Base-by-base conservation (phyloP, 2,113 vertebrate species). In the Gymnocephalus cernua region DNA sequence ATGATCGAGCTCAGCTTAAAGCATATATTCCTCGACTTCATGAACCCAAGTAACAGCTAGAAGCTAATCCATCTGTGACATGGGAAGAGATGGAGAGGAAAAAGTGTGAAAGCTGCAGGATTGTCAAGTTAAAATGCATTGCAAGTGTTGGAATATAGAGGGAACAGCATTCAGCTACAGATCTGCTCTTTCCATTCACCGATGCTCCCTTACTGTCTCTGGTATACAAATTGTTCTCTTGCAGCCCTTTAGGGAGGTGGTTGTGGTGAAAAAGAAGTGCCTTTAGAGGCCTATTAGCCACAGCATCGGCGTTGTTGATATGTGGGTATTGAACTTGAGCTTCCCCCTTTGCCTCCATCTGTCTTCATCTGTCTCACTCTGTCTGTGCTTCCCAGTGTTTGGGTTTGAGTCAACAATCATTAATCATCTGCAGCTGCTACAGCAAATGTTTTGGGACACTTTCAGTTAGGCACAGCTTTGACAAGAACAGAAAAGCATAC, bases 231-330 rank as follows among this genome's bases (percentile, higher is more conserved):
- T 58, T 80, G 75, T 63, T 54, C 70, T 74, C 74, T n/a, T 82
- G 87, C 72, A 81, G 27, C 32, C 81, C 86, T 82, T 74, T 35
- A 67, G 75, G 75, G 87, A 91, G 53, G 69, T n/a, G 35, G 79
- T 64, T 83, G 84, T 57, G 74, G 83, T 88, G 86, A 82, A 82
- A 79, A 84, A 80, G 80, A 88, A 85, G 50, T 59, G 85, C 80
- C 90, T 91, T 89, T 51, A 85, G 85, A 92, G 91, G 86, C 86
- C 90, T 78, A 85, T 95, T 88, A 94, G 89, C 86, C 84, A 57
- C 86, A 66, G 69, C 41, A 74, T 88, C 78, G 86, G 77, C 67
- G 56, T 84, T 88, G 89, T 87, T 90, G 90, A 90, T 92, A 71
- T 85, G 83, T 81, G 86, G 79, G 35, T 89, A 82, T 79, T 91